Percentiles rank a stretch among this genome's conserved stretches.
Evolutionary conservation across 2,113 vertebrate species (phyloP).

Genomic region (Solea solea): DNA sequence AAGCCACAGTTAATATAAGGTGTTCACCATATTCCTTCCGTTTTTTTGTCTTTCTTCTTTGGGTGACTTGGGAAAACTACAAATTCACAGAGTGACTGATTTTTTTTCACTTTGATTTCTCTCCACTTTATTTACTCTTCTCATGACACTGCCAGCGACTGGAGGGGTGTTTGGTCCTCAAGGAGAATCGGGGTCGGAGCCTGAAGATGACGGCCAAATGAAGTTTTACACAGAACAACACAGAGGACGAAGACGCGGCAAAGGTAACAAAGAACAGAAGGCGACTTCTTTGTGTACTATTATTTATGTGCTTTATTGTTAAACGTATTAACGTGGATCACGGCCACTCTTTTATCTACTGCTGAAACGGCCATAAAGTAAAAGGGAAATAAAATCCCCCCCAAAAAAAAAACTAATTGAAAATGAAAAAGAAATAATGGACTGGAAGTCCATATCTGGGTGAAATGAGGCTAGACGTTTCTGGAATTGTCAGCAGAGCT

Average conservation of each 20-base stretch:
- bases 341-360: background rate
- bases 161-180: slow-evolving; percentile 88
- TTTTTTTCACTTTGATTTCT: slow-evolving; percentile 16
- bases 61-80: background rate
- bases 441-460: slow-evolving; percentile 17
- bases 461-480: slow-evolving; percentile 59
- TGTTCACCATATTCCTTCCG: background rate
- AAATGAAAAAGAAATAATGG: slow-evolving; percentile 29
- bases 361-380: slow-evolving; percentile 31
- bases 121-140: slow-evolving; percentile 3
- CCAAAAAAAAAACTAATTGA: slow-evolving; percentile 31
- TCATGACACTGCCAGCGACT: slow-evolving; percentile 43
- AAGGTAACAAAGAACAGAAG: slow-evolving; percentile 81
- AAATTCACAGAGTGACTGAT: slow-evolving; percentile 13
- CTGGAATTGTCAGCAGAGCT: slow-evolving; percentile 57
- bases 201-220: slow-evolving; percentile 91
- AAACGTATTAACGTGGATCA: background rate
- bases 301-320: slow-evolving; percentile 9
- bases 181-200: slow-evolving; percentile 91
- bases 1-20: background rate
- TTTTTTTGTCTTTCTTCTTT: background rate
- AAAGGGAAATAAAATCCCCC: slow-evolving; percentile 1
- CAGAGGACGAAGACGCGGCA: slow-evolving; percentile 89
- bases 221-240: slow-evolving; percentile 96
- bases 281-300: background rate